These are phyloP conservation scores for Tyria jacobaeae DNA, from an alignment of 2,888 invertebrate genomes.

Conservation along the genomic window DNA sequence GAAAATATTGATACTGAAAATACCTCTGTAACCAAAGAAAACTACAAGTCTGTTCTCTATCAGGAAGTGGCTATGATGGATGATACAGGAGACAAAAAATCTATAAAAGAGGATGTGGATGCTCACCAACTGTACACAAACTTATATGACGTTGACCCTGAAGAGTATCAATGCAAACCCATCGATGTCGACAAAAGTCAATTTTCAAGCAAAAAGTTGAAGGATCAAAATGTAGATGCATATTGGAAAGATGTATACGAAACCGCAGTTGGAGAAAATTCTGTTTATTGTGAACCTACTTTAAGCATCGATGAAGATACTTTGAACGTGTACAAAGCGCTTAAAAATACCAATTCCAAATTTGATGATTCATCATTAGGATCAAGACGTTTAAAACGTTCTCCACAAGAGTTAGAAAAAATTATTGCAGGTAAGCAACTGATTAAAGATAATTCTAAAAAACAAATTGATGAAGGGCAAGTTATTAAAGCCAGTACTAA, in stretches of 20 bases:
- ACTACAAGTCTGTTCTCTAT: constrained; percentile 1
- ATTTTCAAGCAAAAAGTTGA: background rate
- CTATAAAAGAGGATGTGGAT: background rate
- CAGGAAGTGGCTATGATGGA: constrained; percentile 10
- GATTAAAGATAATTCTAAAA: background rate
- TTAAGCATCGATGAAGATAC: constrained; percentile 16
- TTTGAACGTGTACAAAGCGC: constrained; percentile 11
- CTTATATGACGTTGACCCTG: constrained; percentile 12
- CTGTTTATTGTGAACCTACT: constrained; percentile 8
- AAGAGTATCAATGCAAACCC: constrained; percentile 2
- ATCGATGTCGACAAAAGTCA: background rate
- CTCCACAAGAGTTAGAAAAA: constrained; percentile 9
- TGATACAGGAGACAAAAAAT: background rate
- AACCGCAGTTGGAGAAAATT: constrained; percentile 11
- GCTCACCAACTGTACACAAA: constrained; percentile 8
- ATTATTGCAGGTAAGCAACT: background rate
- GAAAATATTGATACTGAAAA: background rate
- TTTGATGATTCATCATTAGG: background rate
- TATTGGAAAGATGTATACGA: constrained; percentile 17
- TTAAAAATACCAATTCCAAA: constrained; percentile 3
- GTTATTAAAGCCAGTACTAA: constrained; percentile 41
- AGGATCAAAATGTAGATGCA: background rate
- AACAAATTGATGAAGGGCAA: background rate
- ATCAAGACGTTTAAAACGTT: background rate
- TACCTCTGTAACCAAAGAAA: background rate